These are phyloP conservation scores for Eueides isabella DNA, from an alignment of 1,140 invertebrate species.

Conservation along the genomic window DNA sequence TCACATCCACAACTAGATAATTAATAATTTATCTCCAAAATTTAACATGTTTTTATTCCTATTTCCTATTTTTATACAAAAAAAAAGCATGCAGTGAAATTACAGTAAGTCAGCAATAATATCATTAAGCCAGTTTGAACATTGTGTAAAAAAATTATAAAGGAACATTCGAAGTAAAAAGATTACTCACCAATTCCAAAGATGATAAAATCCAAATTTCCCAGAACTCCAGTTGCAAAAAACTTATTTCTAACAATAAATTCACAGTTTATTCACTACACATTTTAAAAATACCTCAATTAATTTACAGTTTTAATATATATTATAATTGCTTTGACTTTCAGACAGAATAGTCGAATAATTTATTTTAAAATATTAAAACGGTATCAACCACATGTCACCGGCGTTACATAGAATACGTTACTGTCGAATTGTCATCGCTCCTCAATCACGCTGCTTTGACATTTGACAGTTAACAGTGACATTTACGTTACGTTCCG, in stretches of 20 bases:
- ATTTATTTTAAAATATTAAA: slow-evolving; percentile 32
- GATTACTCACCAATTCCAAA: slow-evolving; percentile 71
- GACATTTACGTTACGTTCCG: slow-evolving; percentile 13
- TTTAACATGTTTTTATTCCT: no score
- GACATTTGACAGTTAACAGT: slow-evolving; percentile 22
- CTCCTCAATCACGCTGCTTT: not conserved
- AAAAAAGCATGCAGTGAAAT: not conserved
- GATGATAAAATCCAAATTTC: slow-evolving; percentile 75
- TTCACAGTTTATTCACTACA: slow-evolving; percentile 56
- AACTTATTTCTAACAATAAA: slow-evolving; percentile 44
- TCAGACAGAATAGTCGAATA: slow-evolving; percentile 31
- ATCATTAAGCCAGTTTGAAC: not conserved
- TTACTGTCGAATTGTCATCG: slow-evolving; percentile 30
- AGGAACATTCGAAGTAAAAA: slow-evolving; percentile 29
- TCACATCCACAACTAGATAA: no score
- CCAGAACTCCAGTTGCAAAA: slow-evolving; percentile 53
- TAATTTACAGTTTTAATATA: slow-evolving; percentile 29
- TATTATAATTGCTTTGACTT: slow-evolving; percentile 13
- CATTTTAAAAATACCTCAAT: slow-evolving; percentile 35
- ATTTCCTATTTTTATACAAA: no score
- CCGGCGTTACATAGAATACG: slow-evolving; percentile 29
- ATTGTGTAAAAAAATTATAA: slow-evolving; percentile 6
- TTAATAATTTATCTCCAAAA: no score
- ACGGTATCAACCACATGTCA: slow-evolving; percentile 27
- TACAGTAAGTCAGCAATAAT: not conserved